phyloP scores from a whole-genome alignment of 2,113 vertebrate genomes.

The Proterorhinus semilunaris region DNA sequence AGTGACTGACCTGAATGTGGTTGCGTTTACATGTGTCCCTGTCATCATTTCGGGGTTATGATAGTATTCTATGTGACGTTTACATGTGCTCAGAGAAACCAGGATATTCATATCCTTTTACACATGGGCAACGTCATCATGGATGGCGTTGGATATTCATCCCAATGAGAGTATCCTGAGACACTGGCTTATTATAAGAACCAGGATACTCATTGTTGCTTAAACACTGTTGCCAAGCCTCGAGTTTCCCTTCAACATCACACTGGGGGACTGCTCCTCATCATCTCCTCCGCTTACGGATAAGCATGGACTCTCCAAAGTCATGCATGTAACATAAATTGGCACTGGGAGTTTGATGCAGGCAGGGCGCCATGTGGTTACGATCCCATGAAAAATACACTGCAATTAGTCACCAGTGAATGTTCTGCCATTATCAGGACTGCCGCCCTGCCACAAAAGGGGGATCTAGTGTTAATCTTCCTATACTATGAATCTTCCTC shows the following conservation, averaged over 20 bases:
- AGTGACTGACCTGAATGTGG: too few species aligned
- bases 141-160: too few species aligned
- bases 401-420: conserved; percentile 42
- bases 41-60: too few species aligned
- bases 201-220: not conserved
- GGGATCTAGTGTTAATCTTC: conserved; percentile 37
- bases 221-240: not conserved
- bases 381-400: conserved; percentile 38
- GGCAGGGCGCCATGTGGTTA: conserved; percentile 41
- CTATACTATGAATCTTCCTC: conserved; percentile 24
- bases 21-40: too few species aligned
- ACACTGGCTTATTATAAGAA: too few species aligned
- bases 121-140: too few species aligned
- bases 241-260: not conserved
- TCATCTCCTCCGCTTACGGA: not conserved
- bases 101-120: too few species aligned
- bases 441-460: conserved; percentile 19
- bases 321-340: conserved; percentile 7
- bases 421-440: conserved; percentile 26
- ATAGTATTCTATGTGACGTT: too few species aligned
- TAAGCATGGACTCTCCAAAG: conserved; percentile 3
- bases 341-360: conserved; percentile 5
- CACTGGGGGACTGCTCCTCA: not conserved
- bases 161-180: too few species aligned
- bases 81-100: too few species aligned